Conservation (phyloP, 53 echinoderm and acorn worm genomes). For the Antedon mediterranea region DNA sequence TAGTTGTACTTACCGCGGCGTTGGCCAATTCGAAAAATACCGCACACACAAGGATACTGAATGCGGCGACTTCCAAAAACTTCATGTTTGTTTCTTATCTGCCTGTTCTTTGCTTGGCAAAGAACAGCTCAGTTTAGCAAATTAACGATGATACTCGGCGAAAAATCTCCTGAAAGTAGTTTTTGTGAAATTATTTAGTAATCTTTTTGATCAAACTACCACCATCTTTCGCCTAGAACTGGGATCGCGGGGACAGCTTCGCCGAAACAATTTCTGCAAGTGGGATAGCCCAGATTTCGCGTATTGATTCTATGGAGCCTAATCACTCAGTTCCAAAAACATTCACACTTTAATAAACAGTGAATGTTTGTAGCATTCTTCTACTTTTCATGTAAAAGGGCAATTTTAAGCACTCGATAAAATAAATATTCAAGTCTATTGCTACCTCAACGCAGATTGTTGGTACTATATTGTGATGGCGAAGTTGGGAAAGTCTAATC, state of each 20-base stretch:
- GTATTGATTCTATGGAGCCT: not conserved
- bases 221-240: not conserved
- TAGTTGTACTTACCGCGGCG: constrained; percentile 60
- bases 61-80: constrained; percentile 52
- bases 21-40: constrained; percentile 38
- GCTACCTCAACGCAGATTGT: not conserved
- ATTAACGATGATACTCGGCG: not conserved
- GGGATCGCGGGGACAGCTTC: not conserved
- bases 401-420: not conserved
- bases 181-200: not conserved
- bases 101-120: not conserved
- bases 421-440: not conserved
- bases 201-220: not conserved
- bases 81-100: constrained; percentile 38
- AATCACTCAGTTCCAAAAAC: not conserved
- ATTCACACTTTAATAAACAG: not conserved
- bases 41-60: constrained; percentile 47
- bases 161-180: not conserved
- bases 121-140: not conserved
- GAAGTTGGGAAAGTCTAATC: too few relatives aligned
- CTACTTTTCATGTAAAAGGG: not conserved
- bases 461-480: not conserved
- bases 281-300: not conserved
- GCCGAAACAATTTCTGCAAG: not conserved
- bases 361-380: not conserved